Conservation (phyloP, 2,113 vertebrate genomes). For the Eptesicus fuscus region DNA sequence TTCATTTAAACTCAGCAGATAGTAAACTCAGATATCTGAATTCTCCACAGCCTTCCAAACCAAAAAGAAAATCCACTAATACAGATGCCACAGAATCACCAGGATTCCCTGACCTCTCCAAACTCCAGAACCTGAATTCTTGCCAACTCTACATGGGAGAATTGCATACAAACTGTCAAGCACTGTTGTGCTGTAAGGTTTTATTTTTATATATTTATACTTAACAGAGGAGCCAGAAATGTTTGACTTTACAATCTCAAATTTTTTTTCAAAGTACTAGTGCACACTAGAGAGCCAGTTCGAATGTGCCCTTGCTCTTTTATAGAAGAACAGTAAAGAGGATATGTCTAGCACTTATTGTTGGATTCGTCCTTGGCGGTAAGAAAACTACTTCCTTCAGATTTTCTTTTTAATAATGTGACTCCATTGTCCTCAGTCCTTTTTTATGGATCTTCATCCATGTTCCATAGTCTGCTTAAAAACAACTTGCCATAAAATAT, state of each 20-base stretch:
- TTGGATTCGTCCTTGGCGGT: neutral
- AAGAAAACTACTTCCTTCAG: neutral
- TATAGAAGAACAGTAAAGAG: neutral
- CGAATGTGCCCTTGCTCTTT: neutral
- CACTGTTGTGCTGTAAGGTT: neutral
- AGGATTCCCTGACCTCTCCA: slow-evolving; percentile 32
- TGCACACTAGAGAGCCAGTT: neutral
- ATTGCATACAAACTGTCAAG: slow-evolving; percentile 9
- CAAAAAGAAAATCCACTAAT: neutral
- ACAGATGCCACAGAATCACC: slow-evolving; percentile 11
- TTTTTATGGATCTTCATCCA: neutral
- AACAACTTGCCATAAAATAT: neutral
- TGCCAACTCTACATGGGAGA: neutral
- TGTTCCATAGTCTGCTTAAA: neutral
- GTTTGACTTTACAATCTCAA: slow-evolving; percentile 7
- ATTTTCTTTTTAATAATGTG: slow-evolving; percentile 3
- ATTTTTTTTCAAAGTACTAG: neutral
- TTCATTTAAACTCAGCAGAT: slow-evolving; percentile 23
- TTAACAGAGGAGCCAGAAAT: slow-evolving; percentile 8
- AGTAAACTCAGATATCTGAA: neutral
- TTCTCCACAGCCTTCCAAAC: slow-evolving; percentile 1
- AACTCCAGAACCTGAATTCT: slow-evolving; percentile 1
- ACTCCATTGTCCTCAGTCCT: neutral
- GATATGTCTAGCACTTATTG: neutral
- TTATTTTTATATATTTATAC: slow-evolving; percentile 48